Base-by-base conservation (phyloP, 2,113 vertebrate species). In the Rafetus swinhoei region DNA sequence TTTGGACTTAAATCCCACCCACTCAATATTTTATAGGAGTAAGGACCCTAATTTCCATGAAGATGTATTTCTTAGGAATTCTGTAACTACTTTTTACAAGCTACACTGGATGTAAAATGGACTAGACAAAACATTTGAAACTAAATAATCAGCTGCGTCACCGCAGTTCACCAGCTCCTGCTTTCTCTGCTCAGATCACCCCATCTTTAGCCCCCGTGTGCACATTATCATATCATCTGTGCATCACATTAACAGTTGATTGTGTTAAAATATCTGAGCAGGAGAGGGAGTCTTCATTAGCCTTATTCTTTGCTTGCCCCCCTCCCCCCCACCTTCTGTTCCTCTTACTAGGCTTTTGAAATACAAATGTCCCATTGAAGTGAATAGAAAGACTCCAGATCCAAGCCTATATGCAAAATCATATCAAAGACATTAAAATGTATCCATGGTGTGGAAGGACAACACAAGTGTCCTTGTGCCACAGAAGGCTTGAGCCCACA, bases 111-210 rank as follows among this genome's bases (percentile, higher is more conserved):
- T 56, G 84, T 11, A 50, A 95, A 85, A 90, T 60, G 74, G 55
- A 69, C 92, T 53, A 93, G 84, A 95, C 96, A 92, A 82, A 89
- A 77, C 29, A 74, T 90, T 52, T 93, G 93, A 95, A 84, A 85
- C 95, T 74, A 59, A 89, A 91, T 84, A 94, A 93, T 94, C 88
- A 77, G 54, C 93, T 94, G 93, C 85, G 92, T 59, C 50, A 84
- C 45, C 81, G 59, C 86, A 85, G 93, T 89, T 94, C 89, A 87
- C 1, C 0, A 96, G 87, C 29, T 62, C 85, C 89, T 60, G 87
- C 96, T 96, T 95, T 95, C 94, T 93, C 94, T 72, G 79, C 93
- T 92, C 96, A 96, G 93, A 97, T 93, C 88, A 83, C 89, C 96
- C 94, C 88, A 95, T 92, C 69, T 60, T 85, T 95, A 45, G 62